phyloP scores from a whole-genome alignment of 2,888 invertebrate genomes.

The Drosophila phalerata region DNA sequence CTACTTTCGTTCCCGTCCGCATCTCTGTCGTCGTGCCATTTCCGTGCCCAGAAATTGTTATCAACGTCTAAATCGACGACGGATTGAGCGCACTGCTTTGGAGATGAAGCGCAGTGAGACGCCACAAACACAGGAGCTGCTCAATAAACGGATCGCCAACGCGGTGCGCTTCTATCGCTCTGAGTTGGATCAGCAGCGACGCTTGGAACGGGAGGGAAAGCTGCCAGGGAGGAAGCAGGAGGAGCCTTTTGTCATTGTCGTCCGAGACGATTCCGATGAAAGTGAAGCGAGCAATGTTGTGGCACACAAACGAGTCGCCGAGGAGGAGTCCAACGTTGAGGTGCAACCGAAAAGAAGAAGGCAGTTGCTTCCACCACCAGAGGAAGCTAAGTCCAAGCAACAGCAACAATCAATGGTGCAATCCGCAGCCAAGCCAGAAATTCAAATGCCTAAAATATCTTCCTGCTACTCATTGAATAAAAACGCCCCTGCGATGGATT shows the following conservation, averaged over 20 bases:
- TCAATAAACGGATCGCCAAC: conserved; percentile 70
- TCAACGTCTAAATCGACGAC: conserved; percentile 70
- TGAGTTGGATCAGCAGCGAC: conserved; percentile 61
- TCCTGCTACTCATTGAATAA: conserved; percentile 77
- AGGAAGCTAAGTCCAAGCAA: conserved; percentile 9
- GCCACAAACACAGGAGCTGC: conserved; percentile 52
- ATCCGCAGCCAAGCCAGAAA: conserved; percentile 24
- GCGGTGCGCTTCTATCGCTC: conserved; percentile 78
- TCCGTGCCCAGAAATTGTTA: conserved; percentile 74
- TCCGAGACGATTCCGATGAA: conserved; percentile 66
- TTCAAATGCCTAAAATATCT: conserved; percentile 77
- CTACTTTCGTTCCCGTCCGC: conserved; percentile 44
- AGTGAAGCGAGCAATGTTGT: background rate
- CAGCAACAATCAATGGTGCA: background rate
- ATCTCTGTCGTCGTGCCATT: conserved; percentile 73
- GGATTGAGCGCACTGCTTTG: conserved; percentile 47
- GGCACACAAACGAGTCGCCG: conserved; percentile 5
- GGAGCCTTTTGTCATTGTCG: conserved; percentile 40
- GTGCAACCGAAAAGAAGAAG: conserved; percentile 20
- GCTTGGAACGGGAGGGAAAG: conserved; percentile 18
- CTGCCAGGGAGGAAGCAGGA: background rate
- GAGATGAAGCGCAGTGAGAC: conserved; percentile 67
- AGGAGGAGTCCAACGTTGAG: background rate
- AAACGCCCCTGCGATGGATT: conserved; percentile 10
- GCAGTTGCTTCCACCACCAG: background rate